Evolutionary conservation across 2,888 invertebrate species (phyloP).

Genomic region (Theodoxus fluviatilis): DNA sequence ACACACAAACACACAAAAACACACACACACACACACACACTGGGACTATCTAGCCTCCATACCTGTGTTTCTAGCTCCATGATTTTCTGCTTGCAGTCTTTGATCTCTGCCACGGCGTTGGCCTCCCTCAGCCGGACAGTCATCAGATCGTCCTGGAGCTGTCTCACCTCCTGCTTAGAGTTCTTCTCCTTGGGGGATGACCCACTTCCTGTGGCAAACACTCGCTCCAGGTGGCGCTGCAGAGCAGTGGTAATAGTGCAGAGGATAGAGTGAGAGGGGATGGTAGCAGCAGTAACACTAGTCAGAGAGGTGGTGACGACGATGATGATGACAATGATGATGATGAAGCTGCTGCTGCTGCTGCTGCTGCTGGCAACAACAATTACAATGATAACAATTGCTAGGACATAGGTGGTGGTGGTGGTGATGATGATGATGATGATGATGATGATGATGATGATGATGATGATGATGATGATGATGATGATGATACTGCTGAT

Average conservation of each 20-base stretch:
- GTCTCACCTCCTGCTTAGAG: slow-evolving; percentile 72
- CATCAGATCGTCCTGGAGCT: slow-evolving; percentile 94
- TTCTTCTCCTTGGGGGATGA: slow-evolving; percentile 77
- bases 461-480: too few relatives aligned
- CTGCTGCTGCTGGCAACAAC: too few relatives aligned
- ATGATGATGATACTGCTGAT: too few relatives aligned
- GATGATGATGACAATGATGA: background rate
- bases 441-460: background rate
- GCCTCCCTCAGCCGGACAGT: slow-evolving; percentile 90
- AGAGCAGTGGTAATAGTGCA: slow-evolving; percentile 14
- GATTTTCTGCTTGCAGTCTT: slow-evolving; percentile 91
- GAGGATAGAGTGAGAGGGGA: too few relatives aligned
- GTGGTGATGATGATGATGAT: background rate
- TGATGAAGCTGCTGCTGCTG: too few relatives aligned
- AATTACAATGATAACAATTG: too few relatives aligned
- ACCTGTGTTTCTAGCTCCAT: slow-evolving; percentile 94
- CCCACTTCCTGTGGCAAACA: slow-evolving; percentile 27
- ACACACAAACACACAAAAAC: background rate
- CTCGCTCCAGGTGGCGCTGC: slow-evolving; percentile 43
- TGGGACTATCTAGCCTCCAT: slow-evolving; percentile 4
- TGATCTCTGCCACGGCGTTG: slow-evolving; percentile 90
- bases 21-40: background rate
- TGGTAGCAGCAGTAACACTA: too few relatives aligned
- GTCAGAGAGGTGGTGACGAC: background rate
- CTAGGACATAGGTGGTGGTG: background rate